Evolutionary conservation across 2,888 invertebrate genomes (phyloP), one percentile per base, ranked within the genome.

Genomic region (Plebejus argus): DNA sequence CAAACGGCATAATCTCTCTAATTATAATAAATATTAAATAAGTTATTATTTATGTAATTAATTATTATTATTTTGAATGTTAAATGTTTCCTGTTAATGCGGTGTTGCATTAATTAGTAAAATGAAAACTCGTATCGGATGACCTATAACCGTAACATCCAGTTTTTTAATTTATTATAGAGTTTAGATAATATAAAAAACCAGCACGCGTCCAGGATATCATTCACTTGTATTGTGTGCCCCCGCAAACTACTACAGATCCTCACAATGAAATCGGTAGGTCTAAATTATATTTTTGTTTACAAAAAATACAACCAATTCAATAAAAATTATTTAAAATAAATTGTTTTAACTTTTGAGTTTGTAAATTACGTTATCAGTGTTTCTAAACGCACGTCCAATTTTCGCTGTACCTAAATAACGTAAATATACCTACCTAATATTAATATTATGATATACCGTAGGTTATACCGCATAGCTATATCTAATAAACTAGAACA

Each of bases 231-330:
- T 84, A 86, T 83, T 89, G 86, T 81, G 87, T 86, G 83, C 84
- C 83, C 83, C 84, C 85, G 80, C 80, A 82, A 85, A 86, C 85
- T 84, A 82, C 84, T 86, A 84, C 28, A 66, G 84, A 83, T 77
- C 53, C 53, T 79, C 83, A 94, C 90, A 90, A 94, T 94, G 94
- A 94, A 93, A 92, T 90, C 88, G 91, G 94, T 94, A 92, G 87
- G 92, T 92, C 1, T 8, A 23, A 61, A 12, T 10, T 10, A 10
- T 45, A 33, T 76, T 82, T 45, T 8, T 23, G 0, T 23, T 23
- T 7, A 58, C 18, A 53, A 53, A 53, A 49, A 49, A 49, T 4
- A 4, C 3, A 15, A 49, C 15, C 49, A 15, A 49, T 15, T 49
- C 49, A 15, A 10, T 8, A 8, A 45, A 45, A 45, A 12, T 3